Base-by-base conservation (phyloP, 2,888 invertebrate species). In the Dicyrtoma fusca region DNA sequence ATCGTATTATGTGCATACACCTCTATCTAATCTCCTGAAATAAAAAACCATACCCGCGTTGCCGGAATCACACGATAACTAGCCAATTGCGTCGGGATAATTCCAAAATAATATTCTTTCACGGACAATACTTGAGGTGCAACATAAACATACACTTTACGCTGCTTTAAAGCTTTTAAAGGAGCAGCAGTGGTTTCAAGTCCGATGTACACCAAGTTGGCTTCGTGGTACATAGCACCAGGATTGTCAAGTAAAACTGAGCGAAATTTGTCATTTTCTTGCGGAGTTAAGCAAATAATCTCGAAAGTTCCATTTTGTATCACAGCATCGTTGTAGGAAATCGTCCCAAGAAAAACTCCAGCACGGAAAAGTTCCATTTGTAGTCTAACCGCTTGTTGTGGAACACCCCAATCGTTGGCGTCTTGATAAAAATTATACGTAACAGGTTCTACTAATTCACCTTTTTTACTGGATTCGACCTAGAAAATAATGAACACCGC, bases 291-390 rank as follows among this genome's bases (percentile, higher is more conserved):
- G 14, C 75, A 75, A n/a, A 79, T 73, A 14, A 79, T 74, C 42
- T 80, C 80, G 73, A 80, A 79, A 11, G 64, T 63, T 47, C 80
- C 80, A 75, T 78, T 78, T 51, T 74, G 73, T 65, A 80, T 76
- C 10, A 71, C 47, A n/a, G 45, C 44, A 2, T 71, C 75, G 45
- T 75, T 69, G 49, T 80, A 80, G 11, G 49, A 66, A 21, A 80
- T 75, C 3, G 61, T 71, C 23, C 78, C 79, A 21, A 63, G 71
- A 63, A 75, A 79, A 10, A 76, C 72, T 25, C 80, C 80, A 3
- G 80, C 75, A 10, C 74, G 72, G 57, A 77, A 79, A 23, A 80
- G 53, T 71, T 77, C 77, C 47, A 73, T 62, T 55, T 76, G 75
- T 13, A 79, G 21, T n/a, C 72, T 68, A 1, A 78, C 71, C 64